Evolutionary conservation across 2,113 vertebrate species (phyloP).

Genomic region (Bolborhynchus lineola): DNA sequence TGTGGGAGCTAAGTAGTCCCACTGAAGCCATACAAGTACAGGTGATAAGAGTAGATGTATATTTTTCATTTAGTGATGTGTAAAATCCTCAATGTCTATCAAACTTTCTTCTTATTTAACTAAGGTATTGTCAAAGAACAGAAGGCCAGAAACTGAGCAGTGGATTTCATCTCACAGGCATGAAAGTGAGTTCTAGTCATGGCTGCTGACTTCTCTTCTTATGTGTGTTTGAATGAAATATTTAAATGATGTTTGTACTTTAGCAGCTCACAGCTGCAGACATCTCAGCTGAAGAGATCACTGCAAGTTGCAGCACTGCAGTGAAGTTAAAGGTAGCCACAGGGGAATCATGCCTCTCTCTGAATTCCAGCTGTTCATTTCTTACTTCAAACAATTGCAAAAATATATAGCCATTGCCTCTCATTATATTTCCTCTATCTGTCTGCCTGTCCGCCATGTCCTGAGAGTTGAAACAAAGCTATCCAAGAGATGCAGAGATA

Average conservation of each 20-base stretch:
- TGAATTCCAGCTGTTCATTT: neutral
- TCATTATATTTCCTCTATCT: neutral
- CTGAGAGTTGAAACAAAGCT: neutral
- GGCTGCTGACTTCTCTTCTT: neutral
- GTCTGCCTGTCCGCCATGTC: neutral
- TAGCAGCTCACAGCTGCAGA: neutral
- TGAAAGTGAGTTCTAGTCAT: neutral
- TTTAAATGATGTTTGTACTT: neutral
- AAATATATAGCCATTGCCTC: neutral
- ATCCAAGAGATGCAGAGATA: neutral
- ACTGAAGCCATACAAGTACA: neutral
- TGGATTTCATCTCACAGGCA: neutral
- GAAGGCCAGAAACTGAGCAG: neutral
- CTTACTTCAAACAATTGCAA: neutral
- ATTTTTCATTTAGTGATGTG: neutral
- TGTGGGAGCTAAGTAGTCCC: neutral
- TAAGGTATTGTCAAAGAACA: neutral
- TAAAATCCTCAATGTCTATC: neutral
- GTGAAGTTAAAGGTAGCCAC: neutral
- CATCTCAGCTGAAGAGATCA: neutral
- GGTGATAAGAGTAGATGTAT: neutral
- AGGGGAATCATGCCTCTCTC: neutral
- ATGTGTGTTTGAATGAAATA: neutral
- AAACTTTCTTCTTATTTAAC: neutral
- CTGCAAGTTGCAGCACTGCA: neutral